Percentiles rank a stretch among this genome's conserved stretches.
Conservation (phyloP, 2,888 invertebrate genomes). For the Philereme transversata region DNA sequence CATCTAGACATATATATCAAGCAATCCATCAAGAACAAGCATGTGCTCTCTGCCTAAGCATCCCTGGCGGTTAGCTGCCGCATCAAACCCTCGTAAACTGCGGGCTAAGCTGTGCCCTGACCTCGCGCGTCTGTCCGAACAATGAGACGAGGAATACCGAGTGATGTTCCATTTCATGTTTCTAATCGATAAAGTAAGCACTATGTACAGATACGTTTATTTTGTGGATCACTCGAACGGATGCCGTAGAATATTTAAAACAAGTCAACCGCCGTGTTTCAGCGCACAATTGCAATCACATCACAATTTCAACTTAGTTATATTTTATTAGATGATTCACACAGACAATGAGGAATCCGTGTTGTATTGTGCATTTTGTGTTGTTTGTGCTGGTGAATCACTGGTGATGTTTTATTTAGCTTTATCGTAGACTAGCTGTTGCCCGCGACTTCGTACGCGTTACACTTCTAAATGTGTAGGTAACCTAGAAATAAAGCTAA, state of each 20-base stretch:
- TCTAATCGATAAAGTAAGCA: constrained; percentile 19
- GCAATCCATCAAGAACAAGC: constrained; percentile 12
- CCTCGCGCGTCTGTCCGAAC: constrained; percentile 35
- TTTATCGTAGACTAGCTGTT: too few species aligned
- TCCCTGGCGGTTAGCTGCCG: constrained; percentile 22
- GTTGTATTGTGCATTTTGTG: not conserved
- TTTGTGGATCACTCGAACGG: too few species aligned
- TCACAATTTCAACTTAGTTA: constrained; percentile 13
- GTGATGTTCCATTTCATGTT: constrained; percentile 26
- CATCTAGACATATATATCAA: constrained; percentile 4
- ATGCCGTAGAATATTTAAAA: too few species aligned
- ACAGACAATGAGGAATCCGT: constrained; percentile 7
- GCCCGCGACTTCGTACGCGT: too few species aligned
- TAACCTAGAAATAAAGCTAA: too few species aligned
- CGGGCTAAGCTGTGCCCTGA: constrained; percentile 23
- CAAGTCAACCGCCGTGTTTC: too few species aligned
- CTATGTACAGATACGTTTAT: too few species aligned
- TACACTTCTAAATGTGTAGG: too few species aligned
- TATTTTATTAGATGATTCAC: constrained; percentile 7
- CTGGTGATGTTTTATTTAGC: not conserved
- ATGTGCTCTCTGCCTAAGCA: constrained; percentile 19
- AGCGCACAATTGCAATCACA: constrained; percentile 1
- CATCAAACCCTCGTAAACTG: constrained; percentile 25
- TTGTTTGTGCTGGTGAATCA: constrained; percentile 1
- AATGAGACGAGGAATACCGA: constrained; percentile 27